Conservation (phyloP, 2,888 invertebrate genomes). For the Anthrax anthrax region DNA sequence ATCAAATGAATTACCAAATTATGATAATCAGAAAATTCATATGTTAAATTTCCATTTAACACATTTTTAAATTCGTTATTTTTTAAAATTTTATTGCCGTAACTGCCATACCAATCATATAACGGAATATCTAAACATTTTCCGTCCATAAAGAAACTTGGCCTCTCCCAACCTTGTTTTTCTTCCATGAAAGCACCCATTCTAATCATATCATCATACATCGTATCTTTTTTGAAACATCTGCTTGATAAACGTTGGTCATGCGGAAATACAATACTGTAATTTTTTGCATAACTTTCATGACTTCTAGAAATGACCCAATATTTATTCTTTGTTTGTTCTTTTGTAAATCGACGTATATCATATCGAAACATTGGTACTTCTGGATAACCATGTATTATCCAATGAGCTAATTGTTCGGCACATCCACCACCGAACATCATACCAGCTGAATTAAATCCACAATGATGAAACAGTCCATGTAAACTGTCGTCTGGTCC, state of each 20-base stretch:
- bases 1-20: slow-evolving; percentile 45
- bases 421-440: slow-evolving; percentile 82
- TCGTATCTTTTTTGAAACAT: slow-evolving; percentile 50
- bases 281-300: slow-evolving; percentile 81
- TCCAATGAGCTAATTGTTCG: slow-evolving; percentile 74
- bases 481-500: slow-evolving; percentile 52
- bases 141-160: slow-evolving; percentile 57
- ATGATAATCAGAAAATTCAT: slow-evolving; percentile 69
- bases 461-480: slow-evolving; percentile 75
- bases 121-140: slow-evolving; percentile 39
- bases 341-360: slow-evolving; percentile 65
- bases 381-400: slow-evolving; percentile 65
- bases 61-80: slow-evolving; percentile 54
- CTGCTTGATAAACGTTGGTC: slow-evolving; percentile 73
- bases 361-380: slow-evolving; percentile 79
- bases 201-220: slow-evolving; percentile 48
- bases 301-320: slow-evolving; percentile 76
- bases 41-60: slow-evolving; percentile 56
- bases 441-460: slow-evolving; percentile 84
- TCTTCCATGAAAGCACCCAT: slow-evolving; percentile 81
- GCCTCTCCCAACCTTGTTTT: slow-evolving; percentile 71
- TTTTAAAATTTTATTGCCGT: slow-evolving; percentile 50
- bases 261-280: slow-evolving; percentile 65
- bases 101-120: slow-evolving; percentile 79
- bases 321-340: slow-evolving; percentile 50